Percentiles rank a stretch among this genome's conserved stretches.
These are phyloP conservation scores for Melanostoma scalare DNA, from an alignment of 2,888 invertebrate species.

Conservation along the genomic window DNA sequence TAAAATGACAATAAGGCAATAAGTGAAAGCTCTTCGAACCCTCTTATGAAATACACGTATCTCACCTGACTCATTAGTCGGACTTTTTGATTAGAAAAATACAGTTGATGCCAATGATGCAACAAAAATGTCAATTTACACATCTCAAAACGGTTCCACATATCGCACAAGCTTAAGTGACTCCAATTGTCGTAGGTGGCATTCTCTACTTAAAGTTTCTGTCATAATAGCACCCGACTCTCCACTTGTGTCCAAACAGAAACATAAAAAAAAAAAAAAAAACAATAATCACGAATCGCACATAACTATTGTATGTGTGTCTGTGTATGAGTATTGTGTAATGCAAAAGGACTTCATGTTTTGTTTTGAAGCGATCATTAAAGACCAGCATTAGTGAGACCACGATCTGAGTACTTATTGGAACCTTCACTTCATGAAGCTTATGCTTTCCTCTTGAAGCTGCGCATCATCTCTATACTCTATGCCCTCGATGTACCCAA, in stretches of 20 bases:
- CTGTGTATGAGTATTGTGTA: neutral
- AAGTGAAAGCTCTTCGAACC: too few species aligned
- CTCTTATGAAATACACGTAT: too few species aligned
- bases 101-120: too few species aligned
- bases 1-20: too few species aligned
- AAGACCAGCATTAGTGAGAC: constrained; percentile 67
- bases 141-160: constrained; percentile 7
- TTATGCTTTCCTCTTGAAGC: constrained; percentile 47
- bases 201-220: constrained; percentile 47
- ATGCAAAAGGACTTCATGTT: constrained; percentile 70
- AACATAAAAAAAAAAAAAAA: neutral
- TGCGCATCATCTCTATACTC: constrained; percentile 51
- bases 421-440: constrained; percentile 55
- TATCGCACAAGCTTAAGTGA: constrained; percentile 24
- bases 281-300: constrained; percentile 49
- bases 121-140: neutral
- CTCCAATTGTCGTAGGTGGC: constrained; percentile 9
- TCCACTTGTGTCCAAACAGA: constrained; percentile 55
- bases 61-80: too few species aligned
- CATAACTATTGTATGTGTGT: constrained; percentile 41
- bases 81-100: too few species aligned
- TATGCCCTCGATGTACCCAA: too few species aligned
- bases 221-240: constrained; percentile 49
- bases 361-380: constrained; percentile 63
- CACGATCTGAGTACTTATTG: constrained; percentile 61